phyloP scores from a whole-genome alignment of 1,140 invertebrate species.

The Propsilocerus akamusi region DNA sequence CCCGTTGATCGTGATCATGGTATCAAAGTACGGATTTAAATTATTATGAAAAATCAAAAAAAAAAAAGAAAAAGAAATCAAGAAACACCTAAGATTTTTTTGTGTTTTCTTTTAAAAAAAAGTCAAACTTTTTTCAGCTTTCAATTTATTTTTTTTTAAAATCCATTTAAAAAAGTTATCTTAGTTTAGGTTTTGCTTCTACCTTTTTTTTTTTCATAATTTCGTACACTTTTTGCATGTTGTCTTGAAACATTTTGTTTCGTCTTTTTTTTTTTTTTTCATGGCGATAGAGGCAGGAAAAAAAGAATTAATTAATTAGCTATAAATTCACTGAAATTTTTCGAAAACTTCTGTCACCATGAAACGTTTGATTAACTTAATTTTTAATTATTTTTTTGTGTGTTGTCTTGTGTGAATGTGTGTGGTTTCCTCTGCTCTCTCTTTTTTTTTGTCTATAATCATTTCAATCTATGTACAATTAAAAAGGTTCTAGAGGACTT shows the following conservation, averaged over 20 bases:
- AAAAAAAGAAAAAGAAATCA: not conserved
- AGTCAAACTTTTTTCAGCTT: not conserved
- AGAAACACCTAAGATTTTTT: not conserved
- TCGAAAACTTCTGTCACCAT: constrained; percentile 1
- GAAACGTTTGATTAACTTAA: not conserved
- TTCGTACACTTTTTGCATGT: too few relatives aligned
- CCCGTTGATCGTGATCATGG: not conserved
- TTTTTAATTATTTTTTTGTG: not conserved
- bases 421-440: not conserved
- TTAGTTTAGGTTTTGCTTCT: not conserved
- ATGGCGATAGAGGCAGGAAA: constrained; percentile 1
- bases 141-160: not conserved
- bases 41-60: not conserved
- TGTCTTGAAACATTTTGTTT: too few relatives aligned
- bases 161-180: not conserved
- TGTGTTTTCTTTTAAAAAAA: not conserved
- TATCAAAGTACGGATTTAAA: not conserved
- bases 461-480: not conserved
- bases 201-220: too few relatives aligned
- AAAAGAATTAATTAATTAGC: not conserved
- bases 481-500: not conserved
- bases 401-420: not conserved
- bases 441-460: not conserved
- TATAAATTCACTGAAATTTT: not conserved
- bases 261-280: not conserved